Evolutionary conservation across 2,113 vertebrate genomes (phyloP).

Genomic region (Pagrus major): DNA sequence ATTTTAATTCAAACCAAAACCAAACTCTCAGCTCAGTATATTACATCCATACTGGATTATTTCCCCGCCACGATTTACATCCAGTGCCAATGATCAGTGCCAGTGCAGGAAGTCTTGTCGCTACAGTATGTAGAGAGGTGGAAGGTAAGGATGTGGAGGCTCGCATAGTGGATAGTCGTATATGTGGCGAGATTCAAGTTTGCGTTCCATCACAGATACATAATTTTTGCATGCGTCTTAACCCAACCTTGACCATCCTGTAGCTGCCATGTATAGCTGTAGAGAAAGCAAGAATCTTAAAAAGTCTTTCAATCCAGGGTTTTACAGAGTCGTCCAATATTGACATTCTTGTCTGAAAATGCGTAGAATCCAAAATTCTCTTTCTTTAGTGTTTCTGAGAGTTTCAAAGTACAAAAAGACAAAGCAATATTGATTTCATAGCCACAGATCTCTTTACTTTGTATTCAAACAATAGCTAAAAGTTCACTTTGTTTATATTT

Average conservation of each 20-base stretch:
- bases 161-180: background rate
- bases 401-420: background rate
- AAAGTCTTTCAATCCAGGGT: background rate
- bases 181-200: background rate
- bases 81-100: no score
- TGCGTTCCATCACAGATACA: background rate
- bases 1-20: background rate
- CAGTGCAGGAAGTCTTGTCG: no score
- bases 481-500: no score
- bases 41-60: background rate
- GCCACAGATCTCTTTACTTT: background rate
- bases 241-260: background rate
- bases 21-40: background rate
- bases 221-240: background rate
- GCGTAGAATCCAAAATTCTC: background rate
- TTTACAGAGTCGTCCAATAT: no score
- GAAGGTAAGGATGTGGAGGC: background rate
- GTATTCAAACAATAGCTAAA: background rate
- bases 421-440: background rate
- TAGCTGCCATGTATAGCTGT: background rate
- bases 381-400: background rate
- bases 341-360: background rate
- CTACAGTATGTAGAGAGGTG: background rate
- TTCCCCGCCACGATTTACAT: no score
- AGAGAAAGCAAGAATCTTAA: background rate